These are phyloP conservation scores for Aptenodytes patagonicus DNA, from an alignment of 2,113 vertebrate genomes.

Conservation along the genomic window DNA sequence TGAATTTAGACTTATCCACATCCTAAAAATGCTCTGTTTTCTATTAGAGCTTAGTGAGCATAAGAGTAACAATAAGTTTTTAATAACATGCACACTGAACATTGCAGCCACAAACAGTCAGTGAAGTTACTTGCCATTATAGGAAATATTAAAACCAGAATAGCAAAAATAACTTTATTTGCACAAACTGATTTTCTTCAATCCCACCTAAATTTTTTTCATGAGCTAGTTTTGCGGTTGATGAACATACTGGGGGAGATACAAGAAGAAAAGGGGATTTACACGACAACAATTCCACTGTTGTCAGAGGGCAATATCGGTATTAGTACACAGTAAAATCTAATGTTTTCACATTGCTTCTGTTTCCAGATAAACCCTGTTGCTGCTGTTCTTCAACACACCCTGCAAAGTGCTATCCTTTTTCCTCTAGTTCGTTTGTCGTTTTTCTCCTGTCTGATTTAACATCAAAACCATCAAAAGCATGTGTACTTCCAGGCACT, in stretches of 20 bases:
- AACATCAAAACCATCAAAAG: background rate
- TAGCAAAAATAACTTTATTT: background rate
- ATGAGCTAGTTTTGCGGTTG: background rate
- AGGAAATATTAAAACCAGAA: background rate
- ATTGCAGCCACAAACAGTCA: rapidly evolving
- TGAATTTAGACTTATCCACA: background rate
- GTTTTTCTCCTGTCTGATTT: background rate
- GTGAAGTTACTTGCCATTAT: background rate
- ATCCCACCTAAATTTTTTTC: background rate
- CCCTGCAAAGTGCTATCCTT: background rate
- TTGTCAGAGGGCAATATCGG: background rate
- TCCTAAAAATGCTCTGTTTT: background rate
- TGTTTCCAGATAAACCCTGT: background rate
- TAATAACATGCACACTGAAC: background rate
- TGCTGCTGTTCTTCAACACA: background rate
- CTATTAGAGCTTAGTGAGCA: background rate
- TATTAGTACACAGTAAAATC: background rate
- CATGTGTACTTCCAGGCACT: rapidly evolving
- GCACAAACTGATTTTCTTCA: background rate
- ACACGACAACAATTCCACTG: background rate
- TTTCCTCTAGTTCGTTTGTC: background rate
- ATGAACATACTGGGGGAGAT: background rate
- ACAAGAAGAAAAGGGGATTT: background rate
- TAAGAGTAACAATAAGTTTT: background rate
- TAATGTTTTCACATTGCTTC: background rate